Base-by-base conservation (phyloP, 2,888 invertebrate genomes). In the Dasysyrphus albostriatus region DNA sequence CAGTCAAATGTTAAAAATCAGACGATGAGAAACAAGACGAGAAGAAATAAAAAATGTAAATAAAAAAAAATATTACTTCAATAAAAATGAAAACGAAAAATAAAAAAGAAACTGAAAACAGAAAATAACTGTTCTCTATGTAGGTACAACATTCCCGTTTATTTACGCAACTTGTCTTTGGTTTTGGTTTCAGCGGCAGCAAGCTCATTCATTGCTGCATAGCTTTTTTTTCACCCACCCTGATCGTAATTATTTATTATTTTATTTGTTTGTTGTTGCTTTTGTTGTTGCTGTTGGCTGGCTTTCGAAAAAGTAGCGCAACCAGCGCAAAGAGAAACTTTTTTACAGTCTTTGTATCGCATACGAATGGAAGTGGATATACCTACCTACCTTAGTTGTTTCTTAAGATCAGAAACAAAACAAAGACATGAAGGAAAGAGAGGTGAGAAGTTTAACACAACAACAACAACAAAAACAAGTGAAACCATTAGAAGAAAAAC, bases 231-330 rank as follows among this genome's bases (percentile, higher is more conserved):
- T 32, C 47, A 78, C 14, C 61, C 72, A 44, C 56, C 63, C 44
- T 42, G 58, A 73, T 73, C 61, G 19, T 19, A 56, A 73, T 69
- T 67, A 72, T 72, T 72, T 75, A 47, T 67, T 49, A 29, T 67
- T 34, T 44, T 63, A 44, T 29, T 44, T 10, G n/a, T 32, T 32
- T n/a, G 44, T 44, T 59, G 19, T 67, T 67, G 47, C 34, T 37
- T 14, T 19, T 16, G 29, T 7, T 47, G 63, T 29, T 63, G 29
- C 29, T 67, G 51, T 42, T 54, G 32, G 44, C 32, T 44, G 32
- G 63, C 77, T 82, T 85, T 85, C 82, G 63, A 85, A 85, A 82
- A 85, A 81, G 84, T 81, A 84, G 67, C 80, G 67, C 83, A 83
- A 70, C 51, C 54, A 54, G 49, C 74, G 14, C 65, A 65, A 75